Base-by-base conservation (phyloP, 1,140 invertebrate genomes). In the Drosophila parvula region DNA sequence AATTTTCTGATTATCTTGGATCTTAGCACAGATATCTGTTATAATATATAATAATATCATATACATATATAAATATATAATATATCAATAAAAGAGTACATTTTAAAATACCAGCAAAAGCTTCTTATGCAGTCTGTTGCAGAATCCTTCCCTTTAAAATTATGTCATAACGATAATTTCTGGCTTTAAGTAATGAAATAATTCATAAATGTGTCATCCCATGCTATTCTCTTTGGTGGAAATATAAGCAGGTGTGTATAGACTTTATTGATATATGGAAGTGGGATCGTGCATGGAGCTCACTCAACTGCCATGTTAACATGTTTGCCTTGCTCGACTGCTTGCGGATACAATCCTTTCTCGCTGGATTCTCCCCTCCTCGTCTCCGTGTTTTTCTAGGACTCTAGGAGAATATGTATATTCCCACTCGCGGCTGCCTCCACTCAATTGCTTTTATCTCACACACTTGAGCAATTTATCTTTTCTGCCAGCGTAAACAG, bases 381-480 rank as follows among this genome's bases (percentile, higher is more conserved):
- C 18, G 16, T 1, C 3, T 12, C 22, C 43, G 11, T 38, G 10
- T 16, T 53, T 40, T 28, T 34, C 32, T 53, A 53, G 16, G 50
- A 53, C 50, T 36, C 50, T 12, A 18, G 50, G 11, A 36, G 11
- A 36, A 6, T 36, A n/a, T 18, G 14, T 22, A n/a, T 18, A 22
- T 22, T 38, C 27, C 14, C 38, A 16, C 12, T 11, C 22, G 14
- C 34, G n/a, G 32, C 8, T 28, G 14, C 34, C 44, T n/a, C 27
- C 45, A 36, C 36, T 70, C 53, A 34, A 71, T 45, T 71, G 65
- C 65, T 70, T 71, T 71, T 71, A 71, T 71, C 68, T 71, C 68
- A 57, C 68, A 71, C 64, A 70, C 64, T 70, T 70, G 64, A 71
- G 68, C 68, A 71, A 71, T 71, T 71, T 71, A 71, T 71, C 58